Evolutionary conservation across 2,888 invertebrate genomes (phyloP).

Genomic region (Ophion ventricosus): DNA sequence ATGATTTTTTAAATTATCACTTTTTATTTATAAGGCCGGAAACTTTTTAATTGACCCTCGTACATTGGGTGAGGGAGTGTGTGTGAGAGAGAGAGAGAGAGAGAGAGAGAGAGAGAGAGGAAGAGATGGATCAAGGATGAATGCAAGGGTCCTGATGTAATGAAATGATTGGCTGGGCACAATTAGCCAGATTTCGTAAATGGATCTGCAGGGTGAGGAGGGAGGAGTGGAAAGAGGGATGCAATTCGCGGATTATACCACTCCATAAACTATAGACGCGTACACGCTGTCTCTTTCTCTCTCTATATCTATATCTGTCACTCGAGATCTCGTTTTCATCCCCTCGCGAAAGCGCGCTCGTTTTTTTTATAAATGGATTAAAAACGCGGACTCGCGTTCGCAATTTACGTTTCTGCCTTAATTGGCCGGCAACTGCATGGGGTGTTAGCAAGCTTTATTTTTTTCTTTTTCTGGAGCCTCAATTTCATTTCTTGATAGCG

Average conservation of each 20-base stretch:
- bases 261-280: conserved; percentile 23
- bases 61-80: conserved; percentile 11
- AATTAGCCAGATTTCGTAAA: conserved; percentile 79
- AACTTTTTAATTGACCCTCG: no score
- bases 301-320: conserved; percentile 39
- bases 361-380: conserved; percentile 63
- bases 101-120: conserved; percentile 1
- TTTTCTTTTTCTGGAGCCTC: neutral
- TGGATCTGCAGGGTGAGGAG: conserved; percentile 66
- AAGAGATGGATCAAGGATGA: neutral
- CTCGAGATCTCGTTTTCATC: conserved; percentile 61
- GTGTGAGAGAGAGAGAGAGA: conserved; percentile 6
- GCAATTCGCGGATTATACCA: conserved; percentile 55
- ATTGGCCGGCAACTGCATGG: neutral
- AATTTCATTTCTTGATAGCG: neutral
- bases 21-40: no score
- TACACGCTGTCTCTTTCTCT: neutral
- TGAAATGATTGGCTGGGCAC: conserved; percentile 73
- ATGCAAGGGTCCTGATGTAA: conserved; percentile 59
- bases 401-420: conserved; percentile 32
- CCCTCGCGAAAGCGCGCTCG: conserved; percentile 47
- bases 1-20: no score
- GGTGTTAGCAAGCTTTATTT: neutral
- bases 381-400: conserved; percentile 48
- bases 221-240: conserved; percentile 38